Conservation (phyloP, 2,888 invertebrate species). For the Philhelius pedissequus region DNA sequence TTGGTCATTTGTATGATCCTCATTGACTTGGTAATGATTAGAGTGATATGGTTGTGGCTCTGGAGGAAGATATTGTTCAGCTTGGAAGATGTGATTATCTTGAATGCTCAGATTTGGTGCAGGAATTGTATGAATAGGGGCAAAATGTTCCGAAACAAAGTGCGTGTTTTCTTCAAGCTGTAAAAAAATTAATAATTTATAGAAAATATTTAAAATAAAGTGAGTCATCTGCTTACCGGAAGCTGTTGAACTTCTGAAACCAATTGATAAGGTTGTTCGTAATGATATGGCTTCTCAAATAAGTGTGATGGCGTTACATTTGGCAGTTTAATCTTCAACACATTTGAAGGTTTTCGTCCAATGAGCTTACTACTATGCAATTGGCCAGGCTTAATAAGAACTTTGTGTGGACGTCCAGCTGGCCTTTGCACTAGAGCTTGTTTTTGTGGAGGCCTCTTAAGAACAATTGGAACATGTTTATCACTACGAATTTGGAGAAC, state of each 20-base stretch:
- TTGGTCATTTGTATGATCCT: slow-evolving; percentile 79
- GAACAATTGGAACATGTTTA: slow-evolving; percentile 75
- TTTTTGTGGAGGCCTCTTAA: slow-evolving; percentile 73
- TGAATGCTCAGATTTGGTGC: slow-evolving; percentile 85
- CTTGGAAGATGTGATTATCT: slow-evolving; percentile 75
- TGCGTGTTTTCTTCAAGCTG: slow-evolving; percentile 75
- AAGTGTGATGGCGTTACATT: slow-evolving; percentile 73
- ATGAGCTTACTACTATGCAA: slow-evolving; percentile 45
- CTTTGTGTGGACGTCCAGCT: slow-evolving; percentile 58
- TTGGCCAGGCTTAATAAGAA: slow-evolving; percentile 54
- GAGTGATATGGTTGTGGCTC: slow-evolving; percentile 70
- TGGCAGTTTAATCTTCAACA: slow-evolving; percentile 74
- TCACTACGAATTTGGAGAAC: slow-evolving; percentile 78
- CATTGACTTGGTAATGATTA: slow-evolving; percentile 81
- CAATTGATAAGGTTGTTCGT: slow-evolving; percentile 74
- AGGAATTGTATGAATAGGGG: slow-evolving; percentile 92
- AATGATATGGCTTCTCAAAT: slow-evolving; percentile 76
- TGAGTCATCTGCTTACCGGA: slow-evolving; percentile 72
- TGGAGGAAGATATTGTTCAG: slow-evolving; percentile 73
- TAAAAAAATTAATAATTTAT: slow-evolving; percentile 28
- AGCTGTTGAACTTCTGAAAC: slow-evolving; percentile 73
- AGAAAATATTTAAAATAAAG: not conserved
- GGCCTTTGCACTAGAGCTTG: slow-evolving; percentile 64
- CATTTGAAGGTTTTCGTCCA: slow-evolving; percentile 73
- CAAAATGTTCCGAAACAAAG: slow-evolving; percentile 92